Base-by-base conservation (phyloP, 2,113 vertebrate genomes). In the Phainopepla nitens region DNA sequence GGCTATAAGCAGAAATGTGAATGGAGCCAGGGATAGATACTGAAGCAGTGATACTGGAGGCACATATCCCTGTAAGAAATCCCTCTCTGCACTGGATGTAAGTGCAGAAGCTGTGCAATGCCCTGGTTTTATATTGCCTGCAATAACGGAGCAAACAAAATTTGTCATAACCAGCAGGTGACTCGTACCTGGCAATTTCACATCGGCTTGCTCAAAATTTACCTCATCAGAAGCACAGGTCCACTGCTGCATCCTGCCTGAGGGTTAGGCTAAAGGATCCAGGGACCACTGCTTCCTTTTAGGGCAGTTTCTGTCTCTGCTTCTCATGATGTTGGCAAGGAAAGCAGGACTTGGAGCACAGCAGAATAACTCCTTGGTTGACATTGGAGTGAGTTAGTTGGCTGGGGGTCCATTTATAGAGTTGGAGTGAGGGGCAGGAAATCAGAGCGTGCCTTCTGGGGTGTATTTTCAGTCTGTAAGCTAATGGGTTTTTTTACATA, bases 101-200 rank as follows among this genome's bases (percentile, higher is more conserved):
- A 2, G 11, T 15, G 22, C 56, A 56, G 68, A 94, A 87, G 60
- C 56, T 78, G 83, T 80, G 85, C 1, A 4, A 21, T 81, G 56
- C 16, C 71, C 39, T 89, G 82, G 27, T 33, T 86, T 87, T 72
- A 56, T 50, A 36, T 20, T 57, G 11, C 29, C 47, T 77, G 50
- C 29, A 33, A 41, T 64, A 84, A 70, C 1, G 1, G 42, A 88
- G 33, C 33, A 89, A 94, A 84, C 1, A 4, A 64, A 53, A 51
- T 77, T 76, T 80, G 27, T 87, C 57, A 57, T 85, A 69, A 87
- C 47, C 51, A 81, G 60, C 65, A 60, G 39, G 76, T 81, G 60
- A 50, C 41, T 81, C 0, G 0, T 69, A 39, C 64, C 51, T 31
- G 16, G 35, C 45, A 33, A 62, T 91, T 81, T 84, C 31, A 7